phyloP scores from a whole-genome alignment of 2,888 invertebrate species.

The Villa cingulata region DNA sequence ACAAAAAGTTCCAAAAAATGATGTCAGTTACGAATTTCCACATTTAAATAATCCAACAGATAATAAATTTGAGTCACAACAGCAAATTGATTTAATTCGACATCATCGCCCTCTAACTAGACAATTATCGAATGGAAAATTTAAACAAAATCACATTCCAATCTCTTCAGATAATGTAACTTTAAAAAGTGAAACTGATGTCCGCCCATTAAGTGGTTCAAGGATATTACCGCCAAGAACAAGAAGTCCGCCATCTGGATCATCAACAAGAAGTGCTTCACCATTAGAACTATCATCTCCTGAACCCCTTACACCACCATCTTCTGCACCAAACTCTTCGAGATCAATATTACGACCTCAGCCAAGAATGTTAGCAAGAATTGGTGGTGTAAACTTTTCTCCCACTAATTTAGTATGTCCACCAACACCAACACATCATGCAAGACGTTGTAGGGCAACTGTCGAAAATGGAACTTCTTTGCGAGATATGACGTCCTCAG shows the following conservation, averaged over 20 bases:
- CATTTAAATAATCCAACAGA: slow-evolving; percentile 7
- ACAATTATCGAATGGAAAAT: slow-evolving; percentile 45
- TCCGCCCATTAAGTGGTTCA: slow-evolving; percentile 16
- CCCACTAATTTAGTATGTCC: slow-evolving; percentile 54
- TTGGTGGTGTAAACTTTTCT: slow-evolving; percentile 24
- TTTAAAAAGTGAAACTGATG: slow-evolving; percentile 15
- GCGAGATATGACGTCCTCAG: slow-evolving; percentile 21
- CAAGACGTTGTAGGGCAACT: slow-evolving; percentile 49
- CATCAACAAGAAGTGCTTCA: slow-evolving; percentile 34
- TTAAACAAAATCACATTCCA: slow-evolving; percentile 34
- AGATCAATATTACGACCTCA: slow-evolving; percentile 40
- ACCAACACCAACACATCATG: slow-evolving; percentile 78
- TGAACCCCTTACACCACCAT: slow-evolving; percentile 9
- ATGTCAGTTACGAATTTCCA: slow-evolving; percentile 30
- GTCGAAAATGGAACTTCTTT: slow-evolving; percentile 15
- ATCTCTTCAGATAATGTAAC: slow-evolving; percentile 19
- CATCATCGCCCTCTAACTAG: slow-evolving; percentile 57
- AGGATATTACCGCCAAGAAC: slow-evolving; percentile 25
- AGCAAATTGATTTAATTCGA: slow-evolving; percentile 20
- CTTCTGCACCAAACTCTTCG: neutral
- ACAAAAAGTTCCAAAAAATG: slow-evolving; percentile 32
- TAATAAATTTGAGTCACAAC: slow-evolving; percentile 2
- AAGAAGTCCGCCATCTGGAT: slow-evolving; percentile 34
- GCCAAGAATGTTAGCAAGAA: slow-evolving; percentile 47
- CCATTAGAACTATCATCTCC: slow-evolving; percentile 26